Percentiles rank a stretch among this genome's conserved stretches.
These are phyloP conservation scores for Cynopterus sphinx DNA, from an alignment of 2,797 vertebrate genomes.

Conservation along the genomic window DNA sequence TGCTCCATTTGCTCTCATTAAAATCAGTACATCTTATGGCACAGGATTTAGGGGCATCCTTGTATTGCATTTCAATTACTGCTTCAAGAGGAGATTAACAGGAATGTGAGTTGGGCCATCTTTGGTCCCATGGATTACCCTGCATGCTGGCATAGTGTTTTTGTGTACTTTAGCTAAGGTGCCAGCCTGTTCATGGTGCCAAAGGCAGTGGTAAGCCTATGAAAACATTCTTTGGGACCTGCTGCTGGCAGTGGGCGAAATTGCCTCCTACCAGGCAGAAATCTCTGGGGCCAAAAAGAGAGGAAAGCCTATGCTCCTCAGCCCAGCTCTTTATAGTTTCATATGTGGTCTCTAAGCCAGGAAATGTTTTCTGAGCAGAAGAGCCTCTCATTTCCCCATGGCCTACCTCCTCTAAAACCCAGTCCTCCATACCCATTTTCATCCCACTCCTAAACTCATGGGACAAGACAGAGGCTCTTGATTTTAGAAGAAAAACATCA, in stretches of 20 bases:
- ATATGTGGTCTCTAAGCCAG: not conserved
- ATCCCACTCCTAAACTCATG: not conserved
- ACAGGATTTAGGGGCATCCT: not conserved
- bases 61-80: not conserved
- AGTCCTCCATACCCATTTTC: too few species aligned
- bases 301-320: not conserved
- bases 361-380: not conserved
- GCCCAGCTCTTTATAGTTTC: not conserved
- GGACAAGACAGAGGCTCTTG: not conserved
- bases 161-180: slow-evolving; percentile 13
- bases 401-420: not conserved
- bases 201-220: slow-evolving; percentile 61
- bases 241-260: slow-evolving; percentile 55
- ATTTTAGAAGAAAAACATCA: not conserved
- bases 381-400: not conserved
- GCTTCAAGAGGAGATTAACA: not conserved
- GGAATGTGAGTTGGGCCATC: not conserved
- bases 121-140: not conserved
- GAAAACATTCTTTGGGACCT: slow-evolving; percentile 69
- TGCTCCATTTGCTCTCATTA: not conserved
- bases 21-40: not conserved
- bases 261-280: slow-evolving; percentile 70
- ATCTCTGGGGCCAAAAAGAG: slow-evolving; percentile 73
- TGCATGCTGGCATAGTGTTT: not conserved
- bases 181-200: slow-evolving; percentile 54